Base-by-base conservation (phyloP, 2,888 invertebrate genomes). In the Sphaerophoria taeniata region DNA sequence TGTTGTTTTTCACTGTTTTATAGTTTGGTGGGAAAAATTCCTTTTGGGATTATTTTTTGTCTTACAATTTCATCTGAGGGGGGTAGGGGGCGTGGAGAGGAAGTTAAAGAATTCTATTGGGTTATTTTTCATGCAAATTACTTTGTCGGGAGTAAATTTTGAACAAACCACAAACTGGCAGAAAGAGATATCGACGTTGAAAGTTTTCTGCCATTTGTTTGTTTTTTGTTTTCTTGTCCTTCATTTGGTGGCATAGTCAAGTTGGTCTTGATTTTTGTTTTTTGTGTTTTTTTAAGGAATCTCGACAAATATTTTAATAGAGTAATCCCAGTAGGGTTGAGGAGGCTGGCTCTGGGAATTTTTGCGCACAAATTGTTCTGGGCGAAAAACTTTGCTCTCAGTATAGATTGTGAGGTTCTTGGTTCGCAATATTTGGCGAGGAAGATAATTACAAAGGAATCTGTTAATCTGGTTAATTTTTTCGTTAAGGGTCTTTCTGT, bases 61-160 rank as follows among this genome's bases (percentile, higher is more conserved):
- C 11, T 53, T 31, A 67, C 58, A 33, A 36, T 39, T 53, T 9
- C 12, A 45, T 49, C 45, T n/a, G 14, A 55, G 12, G n/a, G 16
- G 33, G 11, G 39, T 14, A n/a, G 53, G 39, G 34, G 5, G 14
- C 24, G 2, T 24, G 1, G 24, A 24, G 24, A 24, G 24, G 24
- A 24, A 24, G 24, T 24, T 24, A 24, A 24, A 24, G 34, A 33
- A 58, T 61, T 72, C 67, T 73, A 67, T 58, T 47, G 65, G 60
- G 76, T 70, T 80, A 73, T 77, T 85, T 80, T 80, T 81, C 81
- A 85, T 85, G 85, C 75, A 84, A 84, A 79, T 79, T 79, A 84
- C 79, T 72, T 79, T 49, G 65, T 16, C 24, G 72, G 75, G 69
- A 79, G 79, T 67, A 81, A 85, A 85, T 85, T 73, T 69, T 43